Evolutionary conservation across 2,113 vertebrate species (phyloP), one percentile per base, ranked within the genome.

Genomic region (mouse (Mus musculus)): DNA sequence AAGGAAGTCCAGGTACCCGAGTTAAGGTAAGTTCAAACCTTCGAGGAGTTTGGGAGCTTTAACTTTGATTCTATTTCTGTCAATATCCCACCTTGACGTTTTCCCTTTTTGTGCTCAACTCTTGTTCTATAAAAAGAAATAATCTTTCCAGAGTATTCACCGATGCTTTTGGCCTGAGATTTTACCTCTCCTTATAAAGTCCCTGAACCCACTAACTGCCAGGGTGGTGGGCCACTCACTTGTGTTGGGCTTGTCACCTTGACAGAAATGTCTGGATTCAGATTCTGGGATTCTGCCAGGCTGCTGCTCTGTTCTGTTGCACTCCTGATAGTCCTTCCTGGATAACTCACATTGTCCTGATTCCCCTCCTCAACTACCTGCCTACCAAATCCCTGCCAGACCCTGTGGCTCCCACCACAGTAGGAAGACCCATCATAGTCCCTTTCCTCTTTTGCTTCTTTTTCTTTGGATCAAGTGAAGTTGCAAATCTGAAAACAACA

Each of bases 271-370:
- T 65, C 71, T 33, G 16, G 61, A 16, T 72, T 36, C 30, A 69
- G 49, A 39, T 13, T 33, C 67, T 69, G 67, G 7, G 17, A 11
- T 42, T 46, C 46, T 30, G 73, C 16, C 65, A 22, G 33, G 4
- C 5, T 30, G 11, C 67, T 12, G 16, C 17, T 36, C 36, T 20
- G 33, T 7, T 8, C 30, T 33, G 7, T 20, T 65, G 72, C 17
- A 5, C 10, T 52, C 9, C 36, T 80, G n/a, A 33, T 69, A 3
- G 9, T 22, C 42, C 36, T 75, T 65, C 39, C 76, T 20, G 5
- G 19, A 22, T 78, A 26, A 1, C 17, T n/a, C 26, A 49, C 22
- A 1, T 9, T 3, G 7, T 1, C 7, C 12, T 30, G 5, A 11
- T n/a, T 2, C 7, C 1, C 4, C 14, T 30, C n/a, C 54, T 22